Evolutionary conservation across 2,888 invertebrate species (phyloP), one percentile per base, ranked within the genome.

Genomic region (Pegoplata infirma): DNA sequence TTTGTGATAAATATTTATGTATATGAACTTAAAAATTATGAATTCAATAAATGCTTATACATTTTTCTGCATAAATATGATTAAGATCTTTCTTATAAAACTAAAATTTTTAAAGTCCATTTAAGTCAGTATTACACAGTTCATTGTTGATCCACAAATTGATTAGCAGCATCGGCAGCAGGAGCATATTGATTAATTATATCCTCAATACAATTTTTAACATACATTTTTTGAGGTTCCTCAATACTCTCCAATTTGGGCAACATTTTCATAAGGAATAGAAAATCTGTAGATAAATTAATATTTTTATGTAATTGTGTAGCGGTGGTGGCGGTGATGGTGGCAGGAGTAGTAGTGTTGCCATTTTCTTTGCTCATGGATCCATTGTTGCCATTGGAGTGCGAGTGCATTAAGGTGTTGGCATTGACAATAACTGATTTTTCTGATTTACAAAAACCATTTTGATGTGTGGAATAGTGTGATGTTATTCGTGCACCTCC

Each of bases 191-290:
- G 85, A 68, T 85, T 83, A 8, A 88, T 82, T 51, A 89, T 84
- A 56, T 85, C 86, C 67, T 89, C 88, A 69, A 88, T 88, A 59
- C 85, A 85, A 44, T 83, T 84, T 80, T 88, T 89, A n/a, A 88
- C 89, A 63, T 88, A 84, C 32, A 83, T 85, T 49, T 89, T 88
- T 21, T 87, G 84, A 10, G 88, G 87, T 59, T 89, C 89, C 4
- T 85, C 84, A 51, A 89, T 84, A 40, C 87, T 85, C 73, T 88
- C 88, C 80, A 88, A 47, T 28, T 86, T 87, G 16, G 89, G 88
- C 66, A 88, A 73, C 83, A 88, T 88, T 81, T 89, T 89, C 88
- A 89, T 88, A 0, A 88, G 86, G 14, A 88, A 88, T 3, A 88
- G 83, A 77, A 88, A 89, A 68, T 88, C 88, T 1, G 88, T 84